Evolutionary conservation across 2,888 invertebrate species (phyloP).

Genomic region (Cheilosia urbana): DNA sequence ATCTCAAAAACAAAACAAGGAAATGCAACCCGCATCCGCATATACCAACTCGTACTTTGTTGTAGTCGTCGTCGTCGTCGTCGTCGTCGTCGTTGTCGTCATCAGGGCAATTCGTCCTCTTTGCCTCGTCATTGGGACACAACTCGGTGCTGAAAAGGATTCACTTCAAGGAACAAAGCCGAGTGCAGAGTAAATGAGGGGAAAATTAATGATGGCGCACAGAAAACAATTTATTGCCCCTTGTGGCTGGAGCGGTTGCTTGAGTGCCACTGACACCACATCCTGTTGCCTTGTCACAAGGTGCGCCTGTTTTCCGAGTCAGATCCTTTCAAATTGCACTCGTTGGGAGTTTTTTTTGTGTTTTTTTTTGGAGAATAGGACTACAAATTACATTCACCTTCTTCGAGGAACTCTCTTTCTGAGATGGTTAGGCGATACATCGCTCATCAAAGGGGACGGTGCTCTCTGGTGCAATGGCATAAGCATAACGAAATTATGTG

Average conservation of each 20-base stretch:
- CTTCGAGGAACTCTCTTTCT: slow-evolving; percentile 9
- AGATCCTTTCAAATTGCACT: slow-evolving; percentile 11
- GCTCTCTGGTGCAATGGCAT: slow-evolving; percentile 36
- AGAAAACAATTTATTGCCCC: slow-evolving; percentile 77
- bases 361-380: slow-evolving; percentile 31
- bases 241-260: slow-evolving; percentile 62
- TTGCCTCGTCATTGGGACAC: slow-evolving; percentile 2
- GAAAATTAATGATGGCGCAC: slow-evolving; percentile 77
- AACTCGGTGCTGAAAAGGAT: slow-evolving; percentile 30
- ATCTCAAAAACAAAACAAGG: slow-evolving; percentile 50
- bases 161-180: slow-evolving; percentile 22
- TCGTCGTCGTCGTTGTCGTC: slow-evolving; percentile 43
- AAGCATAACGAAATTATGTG: slow-evolving; percentile 54
- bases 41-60: slow-evolving; percentile 14
- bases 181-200: slow-evolving; percentile 68
- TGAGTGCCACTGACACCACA: slow-evolving; percentile 63
- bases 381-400: slow-evolving; percentile 70
- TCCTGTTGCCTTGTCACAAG: slow-evolving; percentile 53
- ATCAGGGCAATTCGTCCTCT: slow-evolving; percentile 10
- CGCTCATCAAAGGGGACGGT: not conserved
- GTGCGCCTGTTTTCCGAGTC: slow-evolving; percentile 31
- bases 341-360: slow-evolving; percentile 1
- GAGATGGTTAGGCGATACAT: not conserved
- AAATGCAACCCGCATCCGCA: slow-evolving; percentile 67
- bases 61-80: slow-evolving; percentile 40